These are phyloP conservation scores for Proctacanthus coquilletti DNA, from an alignment of 1,140 invertebrate genomes.

Conservation along the genomic window DNA sequence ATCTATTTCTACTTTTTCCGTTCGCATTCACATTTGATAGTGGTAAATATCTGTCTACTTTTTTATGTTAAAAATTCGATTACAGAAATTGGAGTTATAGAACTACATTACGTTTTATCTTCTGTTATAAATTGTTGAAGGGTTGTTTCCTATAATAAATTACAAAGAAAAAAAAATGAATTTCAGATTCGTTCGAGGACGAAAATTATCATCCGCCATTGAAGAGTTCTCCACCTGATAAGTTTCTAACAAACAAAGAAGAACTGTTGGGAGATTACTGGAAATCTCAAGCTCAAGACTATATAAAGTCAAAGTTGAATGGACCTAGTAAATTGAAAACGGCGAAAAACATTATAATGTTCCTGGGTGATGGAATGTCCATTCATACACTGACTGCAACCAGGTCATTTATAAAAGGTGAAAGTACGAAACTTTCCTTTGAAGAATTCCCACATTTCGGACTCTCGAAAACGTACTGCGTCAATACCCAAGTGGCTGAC, in stretches of 20 bases:
- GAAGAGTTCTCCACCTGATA: not conserved
- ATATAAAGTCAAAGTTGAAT: conserved; percentile 15
- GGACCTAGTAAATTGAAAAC: conserved; percentile 19
- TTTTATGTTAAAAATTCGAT: no score
- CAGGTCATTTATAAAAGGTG: conserved; percentile 46
- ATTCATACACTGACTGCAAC: conserved; percentile 54
- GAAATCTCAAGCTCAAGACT: conserved; percentile 18
- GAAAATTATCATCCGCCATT: no score
- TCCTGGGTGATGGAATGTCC: conserved; percentile 68
- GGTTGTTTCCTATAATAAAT: no score
- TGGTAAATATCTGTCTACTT: no score
- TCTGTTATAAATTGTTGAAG: no score
- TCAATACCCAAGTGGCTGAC: conserved; percentile 58
- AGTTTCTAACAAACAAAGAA: conserved; percentile 7
- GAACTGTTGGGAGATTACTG: conserved; percentile 19
- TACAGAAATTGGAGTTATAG: no score
- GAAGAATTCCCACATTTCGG: conserved; percentile 57
- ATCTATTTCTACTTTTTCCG: no score
- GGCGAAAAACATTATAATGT: conserved; percentile 60
- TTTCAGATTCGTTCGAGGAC: no score
- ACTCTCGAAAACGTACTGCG: conserved; percentile 64
- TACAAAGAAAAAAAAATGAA: no score
- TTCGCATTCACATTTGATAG: no score
- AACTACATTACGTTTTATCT: no score
- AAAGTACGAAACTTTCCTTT: conserved; percentile 49